Conservation (phyloP, 2,113 vertebrate genomes). For the Cyanoderma ruficeps region DNA sequence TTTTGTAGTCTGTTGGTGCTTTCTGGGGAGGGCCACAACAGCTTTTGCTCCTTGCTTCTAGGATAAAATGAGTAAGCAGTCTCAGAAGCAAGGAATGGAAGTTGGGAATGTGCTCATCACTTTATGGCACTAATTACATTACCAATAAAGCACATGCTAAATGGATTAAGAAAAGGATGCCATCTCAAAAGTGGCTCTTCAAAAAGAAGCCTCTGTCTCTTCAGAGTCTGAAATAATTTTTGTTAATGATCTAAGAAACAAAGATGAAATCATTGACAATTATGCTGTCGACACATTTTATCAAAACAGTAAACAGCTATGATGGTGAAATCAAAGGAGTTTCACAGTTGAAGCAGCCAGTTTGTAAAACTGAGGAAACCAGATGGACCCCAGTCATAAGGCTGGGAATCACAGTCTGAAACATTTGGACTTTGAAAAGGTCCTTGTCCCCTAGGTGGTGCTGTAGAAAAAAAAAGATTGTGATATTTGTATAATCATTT, state of each 20-base stretch:
- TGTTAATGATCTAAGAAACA: constrained; percentile 2
- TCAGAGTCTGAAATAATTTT: background rate
- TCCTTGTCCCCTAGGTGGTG: background rate
- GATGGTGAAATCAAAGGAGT: background rate
- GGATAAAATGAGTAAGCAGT: background rate
- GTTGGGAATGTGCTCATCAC: background rate
- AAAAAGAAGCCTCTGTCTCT: background rate
- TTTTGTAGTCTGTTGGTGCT: background rate
- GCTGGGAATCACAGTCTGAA: background rate
- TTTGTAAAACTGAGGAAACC: background rate
- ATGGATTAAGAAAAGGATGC: background rate
- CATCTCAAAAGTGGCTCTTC: background rate
- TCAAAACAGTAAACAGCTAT: background rate
- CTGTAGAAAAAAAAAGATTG: constrained; percentile 1
- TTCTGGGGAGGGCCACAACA: background rate
- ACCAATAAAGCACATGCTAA: background rate
- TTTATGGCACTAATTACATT: background rate
- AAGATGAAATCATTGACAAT: background rate
- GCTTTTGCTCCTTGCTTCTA: background rate
- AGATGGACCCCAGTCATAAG: background rate
- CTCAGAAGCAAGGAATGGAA: background rate
- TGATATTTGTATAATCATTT: background rate
- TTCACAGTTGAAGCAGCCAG: background rate
- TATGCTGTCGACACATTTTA: background rate
- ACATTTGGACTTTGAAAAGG: background rate